Base-by-base conservation (phyloP, 2,888 invertebrate genomes). In the Sylvicola cinctus region DNA sequence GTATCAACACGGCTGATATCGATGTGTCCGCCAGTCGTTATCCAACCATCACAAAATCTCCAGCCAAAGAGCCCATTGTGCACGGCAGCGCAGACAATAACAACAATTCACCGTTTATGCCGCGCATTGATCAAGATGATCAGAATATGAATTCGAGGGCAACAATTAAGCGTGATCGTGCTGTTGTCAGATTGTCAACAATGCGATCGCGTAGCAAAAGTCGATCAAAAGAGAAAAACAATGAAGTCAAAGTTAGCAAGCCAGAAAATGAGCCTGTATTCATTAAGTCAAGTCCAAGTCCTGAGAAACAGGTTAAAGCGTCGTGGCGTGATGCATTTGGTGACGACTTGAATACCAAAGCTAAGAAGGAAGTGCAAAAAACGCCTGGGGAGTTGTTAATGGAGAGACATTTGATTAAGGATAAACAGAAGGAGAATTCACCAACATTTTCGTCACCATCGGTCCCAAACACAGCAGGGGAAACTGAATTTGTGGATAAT, bases 1-100 rank as follows among this genome's bases (percentile, higher is more conserved):
- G 72, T 42, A 78, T 83, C 40, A 80, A 83, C 52, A 83, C 84
- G 3, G 79, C 80, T 20, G 80, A 83, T 49, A 85, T 85, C 42
- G 84, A 85, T 51, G 83, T 85, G 0, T 77, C 80, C 1, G 68
- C 68, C 40, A 66, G 74, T 40, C 66, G 63, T 45, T 75, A 72
- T 45, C 39, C 49, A 41, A 27, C 26, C 25, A 40, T 29, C 35
- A 36, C 38, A 16, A n/a, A 28, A n/a, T 7, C 4, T 13, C 7
- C 28, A 7, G 10, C 4, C 12, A 47, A 55, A 46, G 54, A 52
- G 51, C 51, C 56, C 50, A 48, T 53, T 49, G 39, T 34, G 7
- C 36, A 37, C 23, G 36, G 36, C 1, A 36, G 36, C 10, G 36
- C 39, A 3, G 34, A 37, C 16, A 38, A 20, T 20, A 20, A 11